Conservation (phyloP, 2,888 invertebrate species). For the Asteroscopus sphinx region DNA sequence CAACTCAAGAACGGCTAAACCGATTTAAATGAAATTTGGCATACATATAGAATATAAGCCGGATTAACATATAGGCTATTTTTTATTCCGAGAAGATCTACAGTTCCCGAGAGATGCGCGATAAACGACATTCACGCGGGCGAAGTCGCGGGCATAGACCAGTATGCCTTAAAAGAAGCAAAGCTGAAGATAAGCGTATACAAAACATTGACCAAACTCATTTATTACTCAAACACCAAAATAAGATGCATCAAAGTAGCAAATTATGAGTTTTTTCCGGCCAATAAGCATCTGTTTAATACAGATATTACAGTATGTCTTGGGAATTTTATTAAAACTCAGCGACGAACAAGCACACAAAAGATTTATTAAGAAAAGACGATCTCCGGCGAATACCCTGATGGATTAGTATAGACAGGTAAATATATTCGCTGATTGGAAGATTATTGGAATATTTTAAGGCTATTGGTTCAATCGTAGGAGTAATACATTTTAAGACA, state of each 20-base stretch:
- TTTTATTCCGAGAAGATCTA: too few relatives aligned
- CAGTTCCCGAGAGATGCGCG: too few relatives aligned
- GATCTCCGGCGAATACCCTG: conserved; percentile 16
- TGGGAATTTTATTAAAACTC: conserved; percentile 51
- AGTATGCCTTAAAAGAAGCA: too few relatives aligned
- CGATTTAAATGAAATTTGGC: too few relatives aligned
- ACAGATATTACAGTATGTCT: conserved; percentile 47
- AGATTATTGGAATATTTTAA: conserved; percentile 35
- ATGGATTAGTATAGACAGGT: conserved; percentile 34
- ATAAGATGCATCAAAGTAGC: conserved; percentile 6
- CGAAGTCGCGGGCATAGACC: too few relatives aligned
- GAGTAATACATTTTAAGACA: conserved; percentile 14
- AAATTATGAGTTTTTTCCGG: conserved; percentile 30
- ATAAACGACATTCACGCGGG: too few relatives aligned
- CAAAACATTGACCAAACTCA: too few relatives aligned
- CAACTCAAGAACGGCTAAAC: too few relatives aligned
- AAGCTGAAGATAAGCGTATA: too few relatives aligned
- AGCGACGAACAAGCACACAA: conserved; percentile 32
- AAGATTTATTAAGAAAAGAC: conserved; percentile 35
- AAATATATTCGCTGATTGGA: conserved; percentile 29
- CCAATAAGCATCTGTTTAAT: conserved; percentile 47
- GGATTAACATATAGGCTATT: too few relatives aligned
- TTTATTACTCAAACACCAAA: background rate
- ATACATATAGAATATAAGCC: too few relatives aligned
- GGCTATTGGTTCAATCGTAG: conserved; percentile 36